phyloP scores from a whole-genome alignment of 2,888 invertebrate species.

The Euphydryas editha region DNA sequence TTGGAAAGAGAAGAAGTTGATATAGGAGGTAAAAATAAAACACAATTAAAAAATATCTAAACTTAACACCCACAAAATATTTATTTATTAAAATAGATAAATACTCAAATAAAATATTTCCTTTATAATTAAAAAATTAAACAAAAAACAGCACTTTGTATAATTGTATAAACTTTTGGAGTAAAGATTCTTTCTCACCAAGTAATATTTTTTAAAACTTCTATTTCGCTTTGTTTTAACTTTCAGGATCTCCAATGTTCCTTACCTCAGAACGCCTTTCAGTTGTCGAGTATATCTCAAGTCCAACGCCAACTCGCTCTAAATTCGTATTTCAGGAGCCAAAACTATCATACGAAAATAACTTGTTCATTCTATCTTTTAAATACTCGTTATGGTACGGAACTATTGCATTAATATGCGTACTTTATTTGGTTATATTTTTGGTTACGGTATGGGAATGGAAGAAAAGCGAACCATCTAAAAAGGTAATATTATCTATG shows the following conservation, averaged over 20 bases:
- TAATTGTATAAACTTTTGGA: neutral
- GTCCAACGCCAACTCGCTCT: slow-evolving; percentile 86
- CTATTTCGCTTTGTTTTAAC: too few relatives aligned
- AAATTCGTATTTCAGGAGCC: slow-evolving; percentile 89
- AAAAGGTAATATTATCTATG: slow-evolving; percentile 13
- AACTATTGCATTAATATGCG: slow-evolving; percentile 70
- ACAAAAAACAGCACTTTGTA: too few relatives aligned
- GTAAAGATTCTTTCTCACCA: neutral
- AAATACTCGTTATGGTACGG: slow-evolving; percentile 86
- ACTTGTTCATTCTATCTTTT: slow-evolving; percentile 88
- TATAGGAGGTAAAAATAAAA: slow-evolving; percentile 78
- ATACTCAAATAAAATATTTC: too few relatives aligned
- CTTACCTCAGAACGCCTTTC: slow-evolving; percentile 84
- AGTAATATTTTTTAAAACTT: too few relatives aligned
- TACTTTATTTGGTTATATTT: slow-evolving; percentile 70
- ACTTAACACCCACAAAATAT: too few relatives aligned
- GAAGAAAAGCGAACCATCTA: slow-evolving; percentile 35
- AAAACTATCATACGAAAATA: slow-evolving; percentile 87
- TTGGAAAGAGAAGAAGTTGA: slow-evolving; percentile 83
- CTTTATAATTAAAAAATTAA: too few relatives aligned
- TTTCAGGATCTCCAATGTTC: slow-evolving; percentile 85
- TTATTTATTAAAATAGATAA: too few relatives aligned
- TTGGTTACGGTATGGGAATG: slow-evolving; percentile 72
- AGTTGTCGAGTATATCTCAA: slow-evolving; percentile 86
- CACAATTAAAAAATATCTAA: too few relatives aligned